A percentile compares a stretch with the other conserved stretches of the same genome.
Evolutionary conservation across 2,797 vertebrate genomes (phyloP).

Genomic region (Halcyon chelicuti): DNA sequence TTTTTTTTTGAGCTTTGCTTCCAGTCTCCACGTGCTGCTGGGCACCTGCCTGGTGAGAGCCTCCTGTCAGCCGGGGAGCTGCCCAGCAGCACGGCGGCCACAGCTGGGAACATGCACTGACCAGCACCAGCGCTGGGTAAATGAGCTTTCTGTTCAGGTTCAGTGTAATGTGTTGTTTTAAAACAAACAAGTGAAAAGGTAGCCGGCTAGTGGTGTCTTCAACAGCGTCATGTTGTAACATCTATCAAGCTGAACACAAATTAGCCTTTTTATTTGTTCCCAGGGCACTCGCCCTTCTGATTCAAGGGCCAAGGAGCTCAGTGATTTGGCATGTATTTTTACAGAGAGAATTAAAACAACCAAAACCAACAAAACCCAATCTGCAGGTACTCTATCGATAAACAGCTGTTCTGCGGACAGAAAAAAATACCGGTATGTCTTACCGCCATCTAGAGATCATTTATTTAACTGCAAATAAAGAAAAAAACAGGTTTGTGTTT

Average conservation of each 20-base stretch:
- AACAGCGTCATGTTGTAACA: not conserved
- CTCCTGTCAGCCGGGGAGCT: not conserved
- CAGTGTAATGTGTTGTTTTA: not conserved
- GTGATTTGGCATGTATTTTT: not conserved
- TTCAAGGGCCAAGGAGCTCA: not conserved
- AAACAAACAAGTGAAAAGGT: not conserved
- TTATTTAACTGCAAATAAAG: not conserved
- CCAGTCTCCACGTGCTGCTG: not conserved
- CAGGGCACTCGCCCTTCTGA: not conserved
- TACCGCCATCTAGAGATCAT: not conserved
- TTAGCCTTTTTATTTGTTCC: not conserved
- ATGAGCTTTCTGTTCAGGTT: not conserved
- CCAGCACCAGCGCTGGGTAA: rapidly evolving
- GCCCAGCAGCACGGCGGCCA: too few relatives aligned
- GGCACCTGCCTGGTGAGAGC: too few relatives aligned
- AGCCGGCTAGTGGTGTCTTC: not conserved
- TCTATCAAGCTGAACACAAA: not conserved
- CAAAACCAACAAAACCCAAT: not conserved
- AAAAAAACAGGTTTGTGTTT: not conserved
- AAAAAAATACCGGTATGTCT: not conserved
- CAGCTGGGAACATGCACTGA: not conserved
- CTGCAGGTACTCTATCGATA: not conserved
- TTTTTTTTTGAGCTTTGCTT: not conserved
- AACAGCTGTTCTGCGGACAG: not conserved
- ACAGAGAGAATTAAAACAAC: not conserved